phyloP scores from a whole-genome alignment of 2,888 invertebrate genomes.

The Branchellion lobata region DNA sequence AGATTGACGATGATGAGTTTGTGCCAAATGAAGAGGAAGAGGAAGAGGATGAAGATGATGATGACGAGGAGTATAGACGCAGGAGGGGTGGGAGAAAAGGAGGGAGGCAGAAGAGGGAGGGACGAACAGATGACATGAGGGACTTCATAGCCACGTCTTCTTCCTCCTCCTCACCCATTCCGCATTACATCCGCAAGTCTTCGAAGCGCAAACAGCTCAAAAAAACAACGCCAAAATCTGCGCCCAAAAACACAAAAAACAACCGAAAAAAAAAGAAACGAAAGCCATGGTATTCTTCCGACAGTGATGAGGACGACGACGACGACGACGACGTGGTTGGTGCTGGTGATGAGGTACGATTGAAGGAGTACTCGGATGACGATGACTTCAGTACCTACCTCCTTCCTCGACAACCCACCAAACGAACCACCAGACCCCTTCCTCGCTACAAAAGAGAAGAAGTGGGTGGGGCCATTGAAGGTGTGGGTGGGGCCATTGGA shows the following conservation, averaged over 20 bases:
- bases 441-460: conserved; percentile 24
- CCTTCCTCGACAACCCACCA: background rate
- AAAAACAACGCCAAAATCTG: background rate
- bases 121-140: conserved; percentile 32
- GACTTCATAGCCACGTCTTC: conserved; percentile 36
- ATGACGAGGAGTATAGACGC: conserved; percentile 11
- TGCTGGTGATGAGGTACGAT: background rate
- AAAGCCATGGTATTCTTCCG: conserved; percentile 36
- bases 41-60: conserved; percentile 9
- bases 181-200: background rate
- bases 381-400: conserved; percentile 35
- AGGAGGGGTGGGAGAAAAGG: background rate
- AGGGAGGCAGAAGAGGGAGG: background rate
- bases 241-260: background rate
- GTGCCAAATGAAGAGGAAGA: background rate
- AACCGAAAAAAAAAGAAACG: conserved; percentile 24
- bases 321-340: background rate
- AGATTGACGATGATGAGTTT: conserved; percentile 41
- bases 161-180: conserved; percentile 25
- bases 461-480: background rate
- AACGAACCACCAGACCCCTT: background rate
- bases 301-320: conserved; percentile 13
- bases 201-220: background rate
- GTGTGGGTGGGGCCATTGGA: background rate
- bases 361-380: conserved; percentile 29